Conservation (phyloP, 2,797 vertebrate species). For the Myripristis murdjan region DNA sequence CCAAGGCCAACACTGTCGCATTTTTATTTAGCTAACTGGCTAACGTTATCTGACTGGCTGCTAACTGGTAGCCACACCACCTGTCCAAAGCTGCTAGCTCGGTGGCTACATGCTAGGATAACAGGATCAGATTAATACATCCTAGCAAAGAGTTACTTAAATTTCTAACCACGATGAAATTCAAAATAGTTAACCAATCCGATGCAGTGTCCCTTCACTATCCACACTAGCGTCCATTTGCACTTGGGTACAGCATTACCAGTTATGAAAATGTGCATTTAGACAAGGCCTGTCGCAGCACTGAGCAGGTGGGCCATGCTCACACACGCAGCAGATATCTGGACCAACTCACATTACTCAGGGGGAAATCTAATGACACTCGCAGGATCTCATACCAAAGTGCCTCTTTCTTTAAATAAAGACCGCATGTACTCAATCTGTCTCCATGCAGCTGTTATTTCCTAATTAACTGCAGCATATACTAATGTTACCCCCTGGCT, state of each 20-base stretch:
- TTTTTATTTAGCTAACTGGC: slow-evolving; percentile 57
- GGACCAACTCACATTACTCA: slow-evolving; percentile 38
- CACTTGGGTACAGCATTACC: neutral
- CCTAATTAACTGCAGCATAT: neutral
- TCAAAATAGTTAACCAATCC: neutral
- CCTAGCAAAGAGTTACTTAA: too few relatives aligned
- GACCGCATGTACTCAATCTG: neutral
- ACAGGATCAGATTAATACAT: neutral
- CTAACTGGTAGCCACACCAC: slow-evolving; percentile 67
- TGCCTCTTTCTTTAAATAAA: neutral
- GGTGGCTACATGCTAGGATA: slow-evolving; percentile 49
- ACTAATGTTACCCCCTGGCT: slow-evolving; percentile 29
- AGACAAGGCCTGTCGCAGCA: slow-evolving; percentile 76
- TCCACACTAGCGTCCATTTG: neutral
- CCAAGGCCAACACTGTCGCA: slow-evolving; percentile 61
- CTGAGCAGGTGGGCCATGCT: slow-evolving; percentile 81
- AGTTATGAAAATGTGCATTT: slow-evolving; percentile 51
- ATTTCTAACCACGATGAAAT: neutral
- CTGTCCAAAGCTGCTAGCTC: slow-evolving; percentile 66
- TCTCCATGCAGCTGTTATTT: slow-evolving; percentile 12
- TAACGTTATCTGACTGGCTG: slow-evolving; percentile 41
- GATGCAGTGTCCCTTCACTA: rapidly evolving
- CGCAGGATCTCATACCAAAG: slow-evolving; percentile 22
- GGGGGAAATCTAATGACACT: slow-evolving; percentile 20
- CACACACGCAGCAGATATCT: slow-evolving; percentile 79